These are phyloP conservation scores for Gymnobelideus leadbeateri DNA, from an alignment of 2,113 vertebrate species.

Conservation along the genomic window DNA sequence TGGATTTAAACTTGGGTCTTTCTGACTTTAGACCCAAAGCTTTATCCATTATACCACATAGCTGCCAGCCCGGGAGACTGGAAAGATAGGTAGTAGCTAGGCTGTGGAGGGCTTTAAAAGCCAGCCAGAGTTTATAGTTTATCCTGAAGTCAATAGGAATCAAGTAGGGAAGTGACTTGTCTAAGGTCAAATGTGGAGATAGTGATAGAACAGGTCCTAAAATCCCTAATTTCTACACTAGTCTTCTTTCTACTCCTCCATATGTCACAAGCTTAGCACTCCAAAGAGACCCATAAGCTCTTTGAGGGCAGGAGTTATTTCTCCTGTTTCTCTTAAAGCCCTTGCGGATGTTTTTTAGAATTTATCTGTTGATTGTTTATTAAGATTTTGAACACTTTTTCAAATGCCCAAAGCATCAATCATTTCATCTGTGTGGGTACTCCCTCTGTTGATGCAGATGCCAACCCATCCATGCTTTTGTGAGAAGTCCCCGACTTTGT, in stretches of 20 bases:
- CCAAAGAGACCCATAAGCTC: background rate
- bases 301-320: too few species aligned
- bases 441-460: background rate
- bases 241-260: background rate
- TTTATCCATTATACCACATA: background rate
- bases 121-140: background rate
- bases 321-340: background rate
- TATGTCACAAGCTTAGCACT: background rate
- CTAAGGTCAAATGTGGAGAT: background rate
- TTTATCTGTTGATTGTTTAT: background rate
- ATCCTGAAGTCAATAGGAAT: background rate
- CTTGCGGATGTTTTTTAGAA: background rate
- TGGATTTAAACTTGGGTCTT: background rate
- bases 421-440: background rate
- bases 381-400: background rate
- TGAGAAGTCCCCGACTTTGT: background rate
- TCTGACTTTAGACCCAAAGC: background rate
- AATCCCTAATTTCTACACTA: background rate
- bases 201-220: background rate
- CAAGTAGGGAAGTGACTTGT: background rate
- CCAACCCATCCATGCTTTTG: background rate
- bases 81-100: background rate
- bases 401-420: background rate
- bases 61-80: background rate
- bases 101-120: background rate